Evolutionary conservation across 2,888 invertebrate species (phyloP), one percentile per base, ranked within the genome.

Genomic region (Leptinotarsa rubiginosa): DNA sequence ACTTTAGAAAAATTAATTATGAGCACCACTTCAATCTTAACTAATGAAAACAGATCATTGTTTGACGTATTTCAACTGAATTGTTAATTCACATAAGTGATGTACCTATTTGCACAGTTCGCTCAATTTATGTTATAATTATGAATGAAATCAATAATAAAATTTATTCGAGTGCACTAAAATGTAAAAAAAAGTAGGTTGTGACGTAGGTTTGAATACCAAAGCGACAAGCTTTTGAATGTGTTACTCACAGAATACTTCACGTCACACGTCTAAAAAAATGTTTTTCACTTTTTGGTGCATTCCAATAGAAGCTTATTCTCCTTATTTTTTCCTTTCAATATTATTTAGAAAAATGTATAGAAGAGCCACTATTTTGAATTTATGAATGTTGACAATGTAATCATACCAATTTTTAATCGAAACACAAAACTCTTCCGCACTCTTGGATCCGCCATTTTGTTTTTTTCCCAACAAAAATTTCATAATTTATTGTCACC

Each of bases 301-400:
- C 54, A 54, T 54, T 54, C 54, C 16, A 54, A 54, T 54, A 25
- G 18, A 54, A 54, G 54, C 54, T 54, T 54, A 15, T 54, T 10
- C 54, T n/a, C n/a, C 15, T 54, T 54, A 25, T 54, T 54, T 54
- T 54, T 54, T 49, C 2, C 54, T 54, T 54, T 54, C 18, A 54
- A 54, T 54, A 54, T 54, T 54, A 54, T 54, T 54, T 54, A n/a
- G 54, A 54, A 54, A n/a, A 54, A 54, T 54, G 20, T 54, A 54
- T 54, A 54, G 20, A 25, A 25, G 54, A n/a, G n/a, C 54, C 54
- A 7, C 54, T 54, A 54, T 18, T 54, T 54, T 54, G 54, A 54
- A 54, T 54, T 54, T 54, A 54, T n/a, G 25, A 25, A 25, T 25
- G 25, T 25, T 25, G 25, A 25, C 25, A 25, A 25, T 25, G 25